Evolutionary conservation across 1,140 invertebrate species (phyloP), one percentile per base, ranked within the genome.

Genomic region (Armadillidium nasatum): DNA sequence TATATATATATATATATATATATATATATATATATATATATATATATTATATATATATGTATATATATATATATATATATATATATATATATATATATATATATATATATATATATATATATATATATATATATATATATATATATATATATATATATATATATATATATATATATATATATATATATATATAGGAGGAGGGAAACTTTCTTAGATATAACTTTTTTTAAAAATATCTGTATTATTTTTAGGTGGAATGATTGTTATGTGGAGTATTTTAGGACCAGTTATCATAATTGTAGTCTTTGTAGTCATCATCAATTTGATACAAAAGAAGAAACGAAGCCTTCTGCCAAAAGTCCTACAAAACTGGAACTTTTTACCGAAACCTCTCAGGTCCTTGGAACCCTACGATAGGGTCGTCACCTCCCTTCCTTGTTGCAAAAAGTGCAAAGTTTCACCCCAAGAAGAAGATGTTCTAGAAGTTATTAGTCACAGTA

Each of bases 281-380:
- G 74, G 75, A 10, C 76, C 76, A 23, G 11, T 80, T 15, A 44
- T 71, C 9, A 19, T 77, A 2, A 10, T 87, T 13, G 15, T 86
- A 11, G 44, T 86, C 4, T 21, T 85, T 4, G 68, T 86, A 7
- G 46, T 84, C 3, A 77, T 83, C 0, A 44, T 82, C 10, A 84
- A 83, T 68, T 21, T 83, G 66, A 11, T 83, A 10, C 87, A 89
- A 81, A 77, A 74, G 6, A 87, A 85, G 72, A 75, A 76, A n/a
- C 85, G 86, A 0, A 78, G 81, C 7, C 44, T 81, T 0, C 80
- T 89, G 15, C 88, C 88, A 0, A 7, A 22, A n/a, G 76, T 79
- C n/a, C 79, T 88, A 6, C 75, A 83, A 67, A 84, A 82, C 44
- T 89, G 88, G 88, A 82, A 86, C 7, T 89, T 86, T 77, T 82